Conservation (phyloP, 2,888 invertebrate species). For the Ctenicera cuprea region DNA sequence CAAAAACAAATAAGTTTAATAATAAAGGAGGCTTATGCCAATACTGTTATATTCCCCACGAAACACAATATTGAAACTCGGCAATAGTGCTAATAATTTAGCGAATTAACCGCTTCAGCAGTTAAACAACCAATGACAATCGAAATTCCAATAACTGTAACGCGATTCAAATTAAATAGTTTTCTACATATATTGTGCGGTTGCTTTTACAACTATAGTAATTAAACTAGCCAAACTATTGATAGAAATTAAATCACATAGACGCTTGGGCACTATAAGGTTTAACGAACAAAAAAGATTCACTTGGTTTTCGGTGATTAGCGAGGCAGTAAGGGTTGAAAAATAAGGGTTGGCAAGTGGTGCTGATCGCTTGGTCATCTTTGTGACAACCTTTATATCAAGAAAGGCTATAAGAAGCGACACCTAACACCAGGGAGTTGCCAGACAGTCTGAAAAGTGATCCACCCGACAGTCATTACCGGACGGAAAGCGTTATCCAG, state of each 20-base stretch:
- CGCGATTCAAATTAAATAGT: not conserved
- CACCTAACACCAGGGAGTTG: conserved; percentile 40
- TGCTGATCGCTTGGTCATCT: conserved; percentile 38
- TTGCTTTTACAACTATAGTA: not conserved
- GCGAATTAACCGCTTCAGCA: not conserved
- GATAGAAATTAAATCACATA: not conserved
- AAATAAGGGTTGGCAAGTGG: conserved; percentile 29
- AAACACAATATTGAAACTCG: too few species aligned
- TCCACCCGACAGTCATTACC: conserved; percentile 36
- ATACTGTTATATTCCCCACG: too few species aligned
- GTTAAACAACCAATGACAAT: too few species aligned
- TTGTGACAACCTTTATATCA: conserved; percentile 38
- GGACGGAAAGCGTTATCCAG: conserved; percentile 1
- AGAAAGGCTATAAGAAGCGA: conserved; percentile 36
- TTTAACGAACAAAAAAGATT: conserved; percentile 6
- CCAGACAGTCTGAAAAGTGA: conserved; percentile 37
- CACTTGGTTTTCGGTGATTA: conserved; percentile 6
- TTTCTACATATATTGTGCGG: too few species aligned
- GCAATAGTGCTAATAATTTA: too few species aligned
- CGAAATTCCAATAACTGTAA: conserved; percentile 1
- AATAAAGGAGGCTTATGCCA: too few species aligned
- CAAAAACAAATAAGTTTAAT: too few species aligned
- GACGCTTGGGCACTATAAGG: not conserved
- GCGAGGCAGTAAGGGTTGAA: conserved; percentile 7
- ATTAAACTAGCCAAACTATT: not conserved